Percentiles rank a stretch among this genome's conserved stretches.
phyloP scores from a whole-genome alignment of 64 coral and sea anemone species.

The Anthopleura sola region DNA sequence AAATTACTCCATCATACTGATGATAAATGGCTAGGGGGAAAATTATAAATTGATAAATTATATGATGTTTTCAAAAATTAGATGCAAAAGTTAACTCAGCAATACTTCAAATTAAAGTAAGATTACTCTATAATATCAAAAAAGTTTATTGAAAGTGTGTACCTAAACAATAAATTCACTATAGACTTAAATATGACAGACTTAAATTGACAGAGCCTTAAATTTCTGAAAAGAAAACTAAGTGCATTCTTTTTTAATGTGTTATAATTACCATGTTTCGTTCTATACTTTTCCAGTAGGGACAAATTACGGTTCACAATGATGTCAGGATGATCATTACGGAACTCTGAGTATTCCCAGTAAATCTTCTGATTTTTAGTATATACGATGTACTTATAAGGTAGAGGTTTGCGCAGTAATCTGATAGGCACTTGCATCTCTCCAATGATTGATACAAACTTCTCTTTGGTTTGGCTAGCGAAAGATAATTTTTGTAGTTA shows the following conservation, averaged over 20 bases:
- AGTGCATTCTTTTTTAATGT: neutral
- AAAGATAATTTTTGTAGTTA: neutral
- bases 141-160: too few relatives aligned
- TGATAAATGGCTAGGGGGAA: slow-evolving; percentile 20
- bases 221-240: too few relatives aligned
- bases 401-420: neutral
- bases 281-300: neutral
- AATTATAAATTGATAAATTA: neutral
- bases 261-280: neutral
- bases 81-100: neutral
- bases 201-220: too few relatives aligned
- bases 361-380: neutral
- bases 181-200: too few relatives aligned
- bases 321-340: neutral
- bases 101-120: neutral
- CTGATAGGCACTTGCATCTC: neutral
- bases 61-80: neutral
- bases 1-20: slow-evolving; percentile 58
- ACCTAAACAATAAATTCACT: too few relatives aligned
- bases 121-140: too few relatives aligned
- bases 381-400: slow-evolving; percentile 8
- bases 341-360: neutral
- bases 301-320: neutral
- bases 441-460: neutral
- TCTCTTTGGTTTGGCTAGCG: neutral